phyloP scores from a whole-genome alignment of 2,888 invertebrate species.

The Athalia circularis region DNA sequence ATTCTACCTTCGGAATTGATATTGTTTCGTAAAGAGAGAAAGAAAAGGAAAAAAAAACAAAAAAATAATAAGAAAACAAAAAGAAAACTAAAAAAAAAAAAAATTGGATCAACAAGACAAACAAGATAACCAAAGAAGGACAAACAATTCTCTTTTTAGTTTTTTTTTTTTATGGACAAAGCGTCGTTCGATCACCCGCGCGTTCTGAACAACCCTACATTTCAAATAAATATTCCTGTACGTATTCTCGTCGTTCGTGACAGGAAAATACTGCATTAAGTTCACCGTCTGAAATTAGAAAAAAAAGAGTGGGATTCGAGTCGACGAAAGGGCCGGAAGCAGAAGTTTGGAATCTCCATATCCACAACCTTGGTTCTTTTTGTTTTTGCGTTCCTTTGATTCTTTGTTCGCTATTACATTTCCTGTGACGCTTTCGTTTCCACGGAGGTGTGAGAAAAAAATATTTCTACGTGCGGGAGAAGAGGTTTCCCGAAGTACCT shows the following conservation, averaged over 20 bases:
- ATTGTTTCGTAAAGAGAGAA: slow-evolving; percentile 48
- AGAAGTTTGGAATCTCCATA: slow-evolving; percentile 11
- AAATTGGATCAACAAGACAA: slow-evolving; percentile 39
- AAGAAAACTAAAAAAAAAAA: neutral
- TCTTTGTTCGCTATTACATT: neutral
- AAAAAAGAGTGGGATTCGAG: too few species aligned
- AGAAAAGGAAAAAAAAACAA: slow-evolving; percentile 34
- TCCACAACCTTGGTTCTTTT: neutral
- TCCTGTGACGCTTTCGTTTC: neutral
- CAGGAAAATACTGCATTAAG: too few species aligned
- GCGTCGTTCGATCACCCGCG: too few species aligned
- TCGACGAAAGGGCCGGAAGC: slow-evolving; percentile 18
- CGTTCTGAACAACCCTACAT: too few species aligned
- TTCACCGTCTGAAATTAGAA: too few species aligned
- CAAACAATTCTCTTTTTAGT: slow-evolving; percentile 16
- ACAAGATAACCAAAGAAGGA: slow-evolving; percentile 19
- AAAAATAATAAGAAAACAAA: slow-evolving; percentile 1
- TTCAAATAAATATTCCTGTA: too few species aligned
- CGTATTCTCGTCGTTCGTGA: too few species aligned
- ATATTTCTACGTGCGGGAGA: too few species aligned
- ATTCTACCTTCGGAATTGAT: slow-evolving; percentile 53
- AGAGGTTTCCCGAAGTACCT: too few species aligned
- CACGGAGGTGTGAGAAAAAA: neutral
- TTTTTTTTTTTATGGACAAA: neutral
- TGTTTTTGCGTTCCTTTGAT: neutral